Percentiles rank a stretch among this genome's conserved stretches.
phyloP scores from a whole-genome alignment of 2,888 invertebrate genomes.

The Melieria picta region DNA sequence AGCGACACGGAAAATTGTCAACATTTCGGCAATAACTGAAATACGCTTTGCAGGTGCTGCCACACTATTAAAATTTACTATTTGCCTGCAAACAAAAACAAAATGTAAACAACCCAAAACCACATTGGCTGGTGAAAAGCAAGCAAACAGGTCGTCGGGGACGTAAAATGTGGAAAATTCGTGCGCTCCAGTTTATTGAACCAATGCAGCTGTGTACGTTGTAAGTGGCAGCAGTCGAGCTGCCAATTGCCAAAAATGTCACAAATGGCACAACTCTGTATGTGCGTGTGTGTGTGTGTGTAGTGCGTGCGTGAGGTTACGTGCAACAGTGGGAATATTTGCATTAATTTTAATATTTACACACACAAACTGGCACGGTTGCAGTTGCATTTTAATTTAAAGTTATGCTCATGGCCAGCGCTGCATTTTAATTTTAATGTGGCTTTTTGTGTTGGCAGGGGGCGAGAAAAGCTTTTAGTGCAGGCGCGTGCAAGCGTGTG shows the following conservation, averaged over 20 bases:
- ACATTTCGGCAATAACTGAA: too few species aligned
- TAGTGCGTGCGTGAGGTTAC: background rate
- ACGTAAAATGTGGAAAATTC: too few species aligned
- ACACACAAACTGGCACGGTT: slow-evolving; percentile 15
- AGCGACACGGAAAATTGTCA: too few species aligned
- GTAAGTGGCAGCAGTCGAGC: background rate
- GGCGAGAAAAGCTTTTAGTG: slow-evolving; percentile 5
- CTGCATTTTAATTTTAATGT: slow-evolving; percentile 29
- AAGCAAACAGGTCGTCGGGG: background rate
- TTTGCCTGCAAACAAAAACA: too few species aligned
- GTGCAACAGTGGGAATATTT: slow-evolving; percentile 28
- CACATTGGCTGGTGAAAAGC: background rate
- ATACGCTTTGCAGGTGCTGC: too few species aligned
- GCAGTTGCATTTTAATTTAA: slow-evolving; percentile 37
- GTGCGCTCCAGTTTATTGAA: slow-evolving; percentile 26
- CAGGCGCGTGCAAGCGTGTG: background rate
- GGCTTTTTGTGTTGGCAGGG: background rate
- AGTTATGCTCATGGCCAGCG: slow-evolving; percentile 37
- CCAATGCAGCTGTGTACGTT: background rate
- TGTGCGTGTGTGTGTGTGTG: background rate
- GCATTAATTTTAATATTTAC: slow-evolving; percentile 35
- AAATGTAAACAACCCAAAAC: too few species aligned
- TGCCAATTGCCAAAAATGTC: slow-evolving; percentile 18
- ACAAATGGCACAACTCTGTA: slow-evolving; percentile 8
- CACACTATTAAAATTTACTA: too few species aligned